phyloP scores from a whole-genome alignment of 2,113 vertebrate species.

The Lepus europaeus region DNA sequence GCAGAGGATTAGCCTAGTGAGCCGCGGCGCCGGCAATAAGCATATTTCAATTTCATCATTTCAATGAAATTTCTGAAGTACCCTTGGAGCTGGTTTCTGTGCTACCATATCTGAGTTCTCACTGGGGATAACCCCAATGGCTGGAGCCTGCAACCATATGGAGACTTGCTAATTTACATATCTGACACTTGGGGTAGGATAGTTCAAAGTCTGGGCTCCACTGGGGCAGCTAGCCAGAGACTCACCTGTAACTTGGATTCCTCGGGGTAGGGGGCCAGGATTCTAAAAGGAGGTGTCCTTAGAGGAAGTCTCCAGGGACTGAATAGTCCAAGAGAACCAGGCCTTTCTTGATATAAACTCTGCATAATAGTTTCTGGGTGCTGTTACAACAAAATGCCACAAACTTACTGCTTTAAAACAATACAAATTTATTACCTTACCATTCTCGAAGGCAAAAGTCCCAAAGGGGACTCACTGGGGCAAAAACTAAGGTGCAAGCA shows the following conservation, averaged over 20 bases:
- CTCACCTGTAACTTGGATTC: neutral
- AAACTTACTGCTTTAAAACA: neutral
- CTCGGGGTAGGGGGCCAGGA: neutral
- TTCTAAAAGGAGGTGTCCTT: neutral
- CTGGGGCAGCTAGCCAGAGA: neutral
- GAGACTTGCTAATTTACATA: neutral
- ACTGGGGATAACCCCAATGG: neutral
- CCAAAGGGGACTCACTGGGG: neutral
- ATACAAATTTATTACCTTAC: neutral
- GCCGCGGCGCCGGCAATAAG: no score
- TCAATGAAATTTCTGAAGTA: no score
- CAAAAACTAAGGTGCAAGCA: slow-evolving; percentile 3
- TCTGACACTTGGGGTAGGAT: neutral
- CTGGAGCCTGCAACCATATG: neutral
- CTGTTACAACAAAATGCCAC: neutral
- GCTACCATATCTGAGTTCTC: neutral
- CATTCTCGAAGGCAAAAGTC: neutral
- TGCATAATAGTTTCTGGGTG: neutral
- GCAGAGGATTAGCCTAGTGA: no score
- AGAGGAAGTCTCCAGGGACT: neutral
- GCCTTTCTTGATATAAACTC: neutral
- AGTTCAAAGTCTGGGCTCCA: neutral
- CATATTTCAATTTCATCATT: no score
- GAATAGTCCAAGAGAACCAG: neutral
- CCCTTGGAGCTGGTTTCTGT: slow-evolving; percentile 9